These are phyloP conservation scores for Brotogeris chrysoptera DNA, from an alignment of 2,797 vertebrate genomes.

Conservation along the genomic window DNA sequence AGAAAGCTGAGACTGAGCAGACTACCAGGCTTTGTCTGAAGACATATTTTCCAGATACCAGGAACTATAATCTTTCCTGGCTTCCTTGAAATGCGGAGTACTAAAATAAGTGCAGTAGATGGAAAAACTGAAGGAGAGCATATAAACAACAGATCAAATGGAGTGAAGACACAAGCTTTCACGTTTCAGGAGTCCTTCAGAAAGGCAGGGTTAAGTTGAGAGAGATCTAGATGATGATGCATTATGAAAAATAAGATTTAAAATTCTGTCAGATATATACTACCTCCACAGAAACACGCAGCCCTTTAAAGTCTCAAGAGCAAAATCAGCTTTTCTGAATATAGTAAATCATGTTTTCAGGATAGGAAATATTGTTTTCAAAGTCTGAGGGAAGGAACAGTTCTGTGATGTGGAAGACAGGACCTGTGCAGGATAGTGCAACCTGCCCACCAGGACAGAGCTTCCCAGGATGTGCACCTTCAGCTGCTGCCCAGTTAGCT, in stretches of 20 bases:
- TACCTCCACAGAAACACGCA: neutral
- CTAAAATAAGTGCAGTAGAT: conserved; percentile 28
- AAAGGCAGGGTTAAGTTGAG: neutral
- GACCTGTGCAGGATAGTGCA: neutral
- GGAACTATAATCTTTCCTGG: conserved; percentile 41
- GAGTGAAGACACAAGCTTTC: neutral
- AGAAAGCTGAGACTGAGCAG: conserved; percentile 1
- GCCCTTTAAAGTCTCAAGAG: neutral
- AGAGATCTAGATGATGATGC: neutral
- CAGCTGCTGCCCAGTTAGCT: neutral
- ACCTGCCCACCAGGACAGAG: neutral
- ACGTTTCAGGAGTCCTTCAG: neutral
- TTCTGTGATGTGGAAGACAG: neutral
- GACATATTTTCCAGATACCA: conserved; percentile 43
- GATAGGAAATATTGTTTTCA: neutral
- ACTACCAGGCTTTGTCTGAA: conserved; percentile 11
- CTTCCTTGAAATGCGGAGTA: conserved; percentile 36
- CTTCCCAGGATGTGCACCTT: fast-evolving
- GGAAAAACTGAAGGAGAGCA: conserved; percentile 34
- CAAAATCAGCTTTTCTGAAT: neutral
- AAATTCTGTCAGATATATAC: neutral
- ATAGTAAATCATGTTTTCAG: neutral
- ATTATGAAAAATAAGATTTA: neutral
- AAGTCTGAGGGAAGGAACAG: neutral
- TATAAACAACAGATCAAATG: neutral